These are phyloP conservation scores for Dynastes hyllus DNA, from an alignment of 2,888 invertebrate genomes.

Conservation along the genomic window DNA sequence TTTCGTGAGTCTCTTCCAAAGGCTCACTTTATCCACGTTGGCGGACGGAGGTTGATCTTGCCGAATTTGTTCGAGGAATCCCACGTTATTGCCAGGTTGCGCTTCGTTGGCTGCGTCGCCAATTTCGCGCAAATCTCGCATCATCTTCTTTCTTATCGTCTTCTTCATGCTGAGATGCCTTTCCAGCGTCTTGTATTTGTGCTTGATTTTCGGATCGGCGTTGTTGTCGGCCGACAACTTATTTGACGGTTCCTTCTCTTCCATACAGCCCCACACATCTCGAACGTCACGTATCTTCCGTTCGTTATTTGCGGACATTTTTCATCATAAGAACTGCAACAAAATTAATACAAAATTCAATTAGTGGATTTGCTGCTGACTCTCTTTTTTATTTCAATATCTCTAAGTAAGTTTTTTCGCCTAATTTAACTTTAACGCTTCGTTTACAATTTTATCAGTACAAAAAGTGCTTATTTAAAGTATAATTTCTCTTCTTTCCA, in stretches of 20 bases:
- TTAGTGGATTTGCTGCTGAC: not conserved
- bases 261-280: slow-evolving; percentile 72
- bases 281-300: slow-evolving; percentile 84
- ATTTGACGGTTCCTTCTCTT: slow-evolving; percentile 68
- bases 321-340: slow-evolving; percentile 64
- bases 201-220: slow-evolving; percentile 73
- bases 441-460: not conserved
- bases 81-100: slow-evolving; percentile 64
- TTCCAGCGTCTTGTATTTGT: slow-evolving; percentile 84
- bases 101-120: slow-evolving; percentile 67
- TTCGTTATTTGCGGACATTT: slow-evolving; percentile 77
- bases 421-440: no score
- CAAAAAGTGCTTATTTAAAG: not conserved
- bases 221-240: slow-evolving; percentile 73
- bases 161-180: slow-evolving; percentile 91
- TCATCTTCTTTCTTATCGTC: slow-evolving; percentile 88
- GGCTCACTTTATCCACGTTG: slow-evolving; percentile 70
- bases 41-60: slow-evolving; percentile 70
- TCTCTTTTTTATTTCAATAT: not conserved
- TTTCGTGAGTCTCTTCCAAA: slow-evolving; percentile 71
- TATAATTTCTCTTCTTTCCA: no score
- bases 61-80: slow-evolving; percentile 70
- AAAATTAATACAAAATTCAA: slow-evolving; percentile 39
- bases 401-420: no score
- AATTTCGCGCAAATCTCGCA: slow-evolving; percentile 85